Base-by-base conservation (phyloP, 1,140 invertebrate species). In the Drosophila asahinai region DNA sequence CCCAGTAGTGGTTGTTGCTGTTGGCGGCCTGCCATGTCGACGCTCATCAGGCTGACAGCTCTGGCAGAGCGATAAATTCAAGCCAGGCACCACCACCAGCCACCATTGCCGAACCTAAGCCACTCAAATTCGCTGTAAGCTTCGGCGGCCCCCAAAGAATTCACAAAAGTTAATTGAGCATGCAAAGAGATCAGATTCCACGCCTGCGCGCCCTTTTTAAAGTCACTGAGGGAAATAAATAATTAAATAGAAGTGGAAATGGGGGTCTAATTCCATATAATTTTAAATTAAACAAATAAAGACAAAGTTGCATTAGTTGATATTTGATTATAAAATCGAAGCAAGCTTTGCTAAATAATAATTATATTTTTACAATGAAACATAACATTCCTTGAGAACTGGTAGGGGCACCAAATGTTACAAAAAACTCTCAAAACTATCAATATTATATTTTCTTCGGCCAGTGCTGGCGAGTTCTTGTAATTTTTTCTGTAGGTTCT, bases 21-120 rank as follows among this genome's bases (percentile, higher is more conserved):
- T 40, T 57, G 54, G 54, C 54, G 54, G 60, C 49, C 77, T 87
- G 84, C 84, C 84, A 81, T 87, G 83, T 87, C 75, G 72, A 80
- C 77, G 80, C 77, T 87, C 83, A 87, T 83, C 83, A 81, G 81
- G 73, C 70, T 84, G 84, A 87, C 84, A 87, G 84, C 74, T 89
- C 59, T 52, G 71, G 77, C 81, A 89, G 73, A 74, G 73, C 84
- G 84, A 83, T 89, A 87, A 79, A 86, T 89, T 80, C 75, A 27
- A 48, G 47, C 47, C 62, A 36, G 47, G 42, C 33, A 14, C 45
- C 57, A 64, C 27, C 42, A 43, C 64, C 38, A 58, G 6, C 22
- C 22, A 52, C 5, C 22, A 43, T 25, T 42, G 42, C 57, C 45
- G 2, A 49, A 58, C 47, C 43, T 6, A 30, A 66, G 30, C 27